Conservation (phyloP, 2,888 invertebrate genomes). For the Spodoptera picta region DNA sequence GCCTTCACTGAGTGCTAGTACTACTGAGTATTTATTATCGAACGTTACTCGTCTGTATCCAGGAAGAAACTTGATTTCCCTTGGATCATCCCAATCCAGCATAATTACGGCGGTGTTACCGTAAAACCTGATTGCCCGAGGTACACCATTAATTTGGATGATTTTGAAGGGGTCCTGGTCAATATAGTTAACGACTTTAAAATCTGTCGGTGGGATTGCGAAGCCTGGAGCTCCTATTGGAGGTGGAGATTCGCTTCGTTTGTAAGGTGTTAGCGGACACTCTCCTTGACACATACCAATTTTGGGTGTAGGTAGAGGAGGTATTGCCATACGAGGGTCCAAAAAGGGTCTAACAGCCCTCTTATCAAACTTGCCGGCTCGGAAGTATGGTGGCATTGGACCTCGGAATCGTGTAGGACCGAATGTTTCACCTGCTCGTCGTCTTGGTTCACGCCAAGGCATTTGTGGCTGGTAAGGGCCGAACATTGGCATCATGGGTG, state of each 20-base stretch:
- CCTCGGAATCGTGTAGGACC: slow-evolving; percentile 76
- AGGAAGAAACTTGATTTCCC: slow-evolving; percentile 95
- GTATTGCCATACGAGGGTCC: slow-evolving; percentile 69
- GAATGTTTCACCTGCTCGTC: slow-evolving; percentile 73
- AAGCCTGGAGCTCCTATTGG: slow-evolving; percentile 79
- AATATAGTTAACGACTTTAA: slow-evolving; percentile 79
- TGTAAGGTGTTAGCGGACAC: slow-evolving; percentile 75
- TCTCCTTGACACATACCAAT: slow-evolving; percentile 78
- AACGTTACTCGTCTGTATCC: slow-evolving; percentile 93
- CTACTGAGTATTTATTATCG: slow-evolving; percentile 92
- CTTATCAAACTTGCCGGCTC: slow-evolving; percentile 75
- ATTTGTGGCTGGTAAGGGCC: slow-evolving; percentile 67
- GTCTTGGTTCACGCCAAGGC: slow-evolving; percentile 75
- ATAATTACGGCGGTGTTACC: slow-evolving; percentile 95
- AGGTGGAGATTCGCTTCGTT: slow-evolving; percentile 74
- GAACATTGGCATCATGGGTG: slow-evolving; percentile 74
- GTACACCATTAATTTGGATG: slow-evolving; percentile 94
- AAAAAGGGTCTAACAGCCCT: slow-evolving; percentile 68
- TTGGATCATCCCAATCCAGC: slow-evolving; percentile 95
- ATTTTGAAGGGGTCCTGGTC: slow-evolving; percentile 92
- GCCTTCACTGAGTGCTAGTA: slow-evolving; percentile 90
- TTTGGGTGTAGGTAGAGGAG: slow-evolving; percentile 75
- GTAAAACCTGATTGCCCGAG: slow-evolving; percentile 95
- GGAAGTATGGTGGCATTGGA: slow-evolving; percentile 71
- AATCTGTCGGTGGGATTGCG: slow-evolving; percentile 77